Evolutionary conservation across 2,888 invertebrate genomes (phyloP).

Genomic region (Epirrhoe tristata): DNA sequence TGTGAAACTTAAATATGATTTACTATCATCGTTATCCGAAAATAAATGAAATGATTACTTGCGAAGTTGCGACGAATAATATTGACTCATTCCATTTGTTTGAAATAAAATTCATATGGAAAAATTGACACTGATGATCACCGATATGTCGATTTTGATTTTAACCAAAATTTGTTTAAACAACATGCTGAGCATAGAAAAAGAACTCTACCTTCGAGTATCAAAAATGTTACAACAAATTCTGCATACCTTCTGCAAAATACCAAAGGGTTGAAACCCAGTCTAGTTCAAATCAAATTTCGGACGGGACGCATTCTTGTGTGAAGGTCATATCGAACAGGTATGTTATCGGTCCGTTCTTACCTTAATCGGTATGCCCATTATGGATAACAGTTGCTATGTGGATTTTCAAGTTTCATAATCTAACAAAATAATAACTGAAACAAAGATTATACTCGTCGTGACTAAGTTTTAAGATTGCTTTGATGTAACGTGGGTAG

Average conservation of each 20-base stretch:
- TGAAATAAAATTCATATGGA: not conserved
- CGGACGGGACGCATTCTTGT: conserved; percentile 37
- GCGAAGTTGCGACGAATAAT: not conserved
- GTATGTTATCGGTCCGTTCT: conserved; percentile 52
- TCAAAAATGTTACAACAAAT: conserved; percentile 3
- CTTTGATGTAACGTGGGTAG: conserved; percentile 35
- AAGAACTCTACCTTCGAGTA: not conserved
- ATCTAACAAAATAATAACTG: not conserved
- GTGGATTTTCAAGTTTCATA: conserved; percentile 20
- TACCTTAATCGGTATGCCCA: conserved; percentile 45
- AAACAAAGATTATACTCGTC: not conserved
- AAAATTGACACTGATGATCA: too few species aligned
- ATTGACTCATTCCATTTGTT: conserved; percentile 12
- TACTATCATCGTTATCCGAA: not conserved
- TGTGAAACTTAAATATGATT: not conserved
- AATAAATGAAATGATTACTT: not conserved
- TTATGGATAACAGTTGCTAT: conserved; percentile 47
- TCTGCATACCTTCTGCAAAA: conserved; percentile 3
- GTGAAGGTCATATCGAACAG: conserved; percentile 54
- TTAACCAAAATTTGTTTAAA: not conserved
- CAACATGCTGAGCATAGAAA: not conserved
- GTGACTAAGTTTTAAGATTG: conserved; percentile 17
- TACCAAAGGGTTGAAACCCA: conserved; percentile 7
- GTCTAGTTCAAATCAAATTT: conserved; percentile 14
- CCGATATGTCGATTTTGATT: too few species aligned